phyloP scores from a whole-genome alignment of 2,797 vertebrate species.

The Tragelaphus eurycerus region DNA sequence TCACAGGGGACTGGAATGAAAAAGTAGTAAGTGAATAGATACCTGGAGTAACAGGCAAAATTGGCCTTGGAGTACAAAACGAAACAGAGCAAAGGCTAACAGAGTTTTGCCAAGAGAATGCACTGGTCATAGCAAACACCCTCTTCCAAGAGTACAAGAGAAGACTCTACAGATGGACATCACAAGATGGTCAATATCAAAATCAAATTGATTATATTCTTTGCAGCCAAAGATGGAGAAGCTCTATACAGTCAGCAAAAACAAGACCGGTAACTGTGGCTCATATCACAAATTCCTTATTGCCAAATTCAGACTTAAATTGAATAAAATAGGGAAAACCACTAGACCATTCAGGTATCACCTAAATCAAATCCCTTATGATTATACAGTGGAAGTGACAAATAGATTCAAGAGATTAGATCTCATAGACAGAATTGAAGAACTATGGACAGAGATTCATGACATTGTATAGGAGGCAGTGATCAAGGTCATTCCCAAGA shows the following conservation, averaged over 20 bases:
- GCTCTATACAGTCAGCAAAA: neutral
- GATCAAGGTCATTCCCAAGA: neutral
- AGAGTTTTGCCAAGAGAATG: neutral
- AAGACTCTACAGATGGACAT: neutral
- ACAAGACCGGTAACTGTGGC: neutral
- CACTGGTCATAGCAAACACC: neutral
- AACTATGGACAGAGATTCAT: neutral
- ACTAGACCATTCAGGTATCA: neutral
- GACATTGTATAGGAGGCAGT: neutral
- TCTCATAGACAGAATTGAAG: neutral
- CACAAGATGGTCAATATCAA: neutral
- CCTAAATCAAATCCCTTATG: neutral
- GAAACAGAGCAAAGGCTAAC: neutral
- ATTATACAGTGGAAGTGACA: neutral
- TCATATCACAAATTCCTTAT: neutral
- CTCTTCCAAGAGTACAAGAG: neutral
- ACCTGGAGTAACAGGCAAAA: neutral
- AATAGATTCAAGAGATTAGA: too few species aligned
- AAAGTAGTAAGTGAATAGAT: neutral
- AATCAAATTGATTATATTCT: neutral
- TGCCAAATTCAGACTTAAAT: neutral
- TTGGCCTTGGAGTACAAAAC: neutral
- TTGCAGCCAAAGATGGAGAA: neutral
- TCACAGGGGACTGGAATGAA: neutral
- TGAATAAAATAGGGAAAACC: neutral